phyloP scores from a whole-genome alignment of 2,888 invertebrate species.

The Tolmerus cingulatus region DNA sequence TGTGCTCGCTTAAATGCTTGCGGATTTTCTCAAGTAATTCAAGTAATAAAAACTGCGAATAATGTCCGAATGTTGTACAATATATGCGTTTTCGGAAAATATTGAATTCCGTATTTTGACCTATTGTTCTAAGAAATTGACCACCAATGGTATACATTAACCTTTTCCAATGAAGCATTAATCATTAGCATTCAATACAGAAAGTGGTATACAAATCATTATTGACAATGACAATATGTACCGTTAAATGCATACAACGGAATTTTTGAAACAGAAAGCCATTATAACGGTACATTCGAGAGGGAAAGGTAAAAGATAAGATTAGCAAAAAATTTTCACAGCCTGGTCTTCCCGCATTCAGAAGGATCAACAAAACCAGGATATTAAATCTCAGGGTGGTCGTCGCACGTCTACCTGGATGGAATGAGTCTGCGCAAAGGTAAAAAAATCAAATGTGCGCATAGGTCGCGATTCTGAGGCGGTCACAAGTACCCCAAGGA shows the following conservation, averaged over 20 bases:
- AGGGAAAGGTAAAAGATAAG: neutral
- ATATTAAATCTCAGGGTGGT: slow-evolving; percentile 20
- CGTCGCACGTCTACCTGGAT: slow-evolving; percentile 15
- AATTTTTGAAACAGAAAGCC: slow-evolving; percentile 8
- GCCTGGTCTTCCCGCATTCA: neutral
- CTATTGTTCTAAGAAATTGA: neutral
- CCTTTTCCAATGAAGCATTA: neutral
- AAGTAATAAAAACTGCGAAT: too few species aligned
- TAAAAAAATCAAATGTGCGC: neutral
- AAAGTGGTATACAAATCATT: neutral
- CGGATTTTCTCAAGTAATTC: too few species aligned
- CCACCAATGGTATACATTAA: neutral
- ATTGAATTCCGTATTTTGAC: neutral
- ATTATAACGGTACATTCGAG: slow-evolving; percentile 23
- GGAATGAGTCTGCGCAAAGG: neutral
- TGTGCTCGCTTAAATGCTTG: too few species aligned
- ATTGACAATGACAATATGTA: neutral
- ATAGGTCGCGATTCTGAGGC: neutral
- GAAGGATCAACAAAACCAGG: neutral
- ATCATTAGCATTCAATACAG: neutral
- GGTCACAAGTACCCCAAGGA: neutral
- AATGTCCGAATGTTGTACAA: too few species aligned
- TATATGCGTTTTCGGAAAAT: too few species aligned
- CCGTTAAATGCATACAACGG: neutral
- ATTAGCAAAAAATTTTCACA: neutral